Conservation (phyloP, 1,140 invertebrate genomes). For the Pogonognathellus flavescens region DNA sequence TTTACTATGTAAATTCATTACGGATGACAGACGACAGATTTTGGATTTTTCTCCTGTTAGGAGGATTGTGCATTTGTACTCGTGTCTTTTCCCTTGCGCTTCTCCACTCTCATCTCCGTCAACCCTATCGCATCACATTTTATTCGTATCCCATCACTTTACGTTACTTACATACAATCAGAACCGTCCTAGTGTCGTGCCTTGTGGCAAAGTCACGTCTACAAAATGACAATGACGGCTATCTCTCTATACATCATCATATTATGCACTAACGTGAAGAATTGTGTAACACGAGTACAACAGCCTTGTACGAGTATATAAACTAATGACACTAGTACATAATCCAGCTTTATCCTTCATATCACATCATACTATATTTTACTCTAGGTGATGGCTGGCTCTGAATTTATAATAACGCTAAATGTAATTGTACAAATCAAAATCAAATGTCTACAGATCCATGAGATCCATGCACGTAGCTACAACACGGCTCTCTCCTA, state of each 20-base stretch:
- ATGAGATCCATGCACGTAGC: too few relatives aligned
- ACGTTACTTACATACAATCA: conserved; percentile 25
- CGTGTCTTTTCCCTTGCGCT: conserved; percentile 19
- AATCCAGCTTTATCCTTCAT: conserved; percentile 23
- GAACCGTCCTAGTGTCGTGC: conserved; percentile 36
- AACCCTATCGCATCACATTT: conserved; percentile 24
- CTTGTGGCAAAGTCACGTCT: conserved; percentile 43
- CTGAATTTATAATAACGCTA: conserved; percentile 14
- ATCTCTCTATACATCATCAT: conserved; percentile 6
- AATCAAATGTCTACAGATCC: too few relatives aligned
- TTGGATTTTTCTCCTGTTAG: conserved; percentile 50
- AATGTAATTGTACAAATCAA: conserved; percentile 1
- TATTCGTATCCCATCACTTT: conserved; percentile 6
- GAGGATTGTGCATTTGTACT: conserved; percentile 33
- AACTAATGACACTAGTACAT: conserved; percentile 12
- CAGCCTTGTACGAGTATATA: not conserved
- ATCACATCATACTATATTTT: conserved; percentile 1
- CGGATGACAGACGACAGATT: conserved; percentile 57
- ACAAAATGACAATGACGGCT: conserved; percentile 39
- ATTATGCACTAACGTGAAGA: conserved; percentile 14
- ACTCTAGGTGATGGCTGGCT: not conserved
- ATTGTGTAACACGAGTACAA: conserved; percentile 25
- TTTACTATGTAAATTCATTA: conserved; percentile 61
- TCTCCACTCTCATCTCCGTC: conserved; percentile 8
- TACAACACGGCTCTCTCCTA: too few relatives aligned